Conservation (phyloP, 2,888 invertebrate genomes). For the Pristionchus arcanus region DNA sequence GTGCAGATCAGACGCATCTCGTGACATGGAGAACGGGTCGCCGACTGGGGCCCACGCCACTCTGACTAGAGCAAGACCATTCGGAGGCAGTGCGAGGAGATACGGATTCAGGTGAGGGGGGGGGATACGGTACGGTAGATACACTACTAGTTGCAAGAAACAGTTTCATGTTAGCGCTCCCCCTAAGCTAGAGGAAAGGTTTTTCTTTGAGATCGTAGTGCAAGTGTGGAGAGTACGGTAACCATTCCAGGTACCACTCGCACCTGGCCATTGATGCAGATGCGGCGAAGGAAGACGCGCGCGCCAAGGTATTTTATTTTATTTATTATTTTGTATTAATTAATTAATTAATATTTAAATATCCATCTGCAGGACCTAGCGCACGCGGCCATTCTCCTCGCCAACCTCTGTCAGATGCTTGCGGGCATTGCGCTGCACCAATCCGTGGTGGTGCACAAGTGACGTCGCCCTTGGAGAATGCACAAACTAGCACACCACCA, state of each 20-base stretch:
- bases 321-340: background rate
- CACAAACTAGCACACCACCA: background rate
- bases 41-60: conserved; percentile 11
- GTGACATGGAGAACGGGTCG: conserved; percentile 49
- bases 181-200: too few relatives aligned
- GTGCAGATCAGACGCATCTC: conserved; percentile 29
- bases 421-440: conserved; percentile 96
- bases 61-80: conserved; percentile 49
- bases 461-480: background rate
- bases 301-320: conserved; percentile 39
- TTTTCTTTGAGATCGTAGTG: too few relatives aligned
- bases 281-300: conserved; percentile 46
- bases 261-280: conserved; percentile 61
- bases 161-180: too few relatives aligned
- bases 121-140: background rate
- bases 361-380: conserved; percentile 81
- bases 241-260: conserved; percentile 59
- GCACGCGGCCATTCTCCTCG: conserved; percentile 90
- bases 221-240: background rate
- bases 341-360: background rate
- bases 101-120: conserved; percentile 51
- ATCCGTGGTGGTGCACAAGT: conserved; percentile 80
- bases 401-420: conserved; percentile 96
- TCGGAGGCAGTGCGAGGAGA: conserved; percentile 53
- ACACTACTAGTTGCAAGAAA: background rate